These are phyloP conservation scores for Steatocranus sp. DNA, from an alignment of 2,797 vertebrate species.

Conservation along the genomic window DNA sequence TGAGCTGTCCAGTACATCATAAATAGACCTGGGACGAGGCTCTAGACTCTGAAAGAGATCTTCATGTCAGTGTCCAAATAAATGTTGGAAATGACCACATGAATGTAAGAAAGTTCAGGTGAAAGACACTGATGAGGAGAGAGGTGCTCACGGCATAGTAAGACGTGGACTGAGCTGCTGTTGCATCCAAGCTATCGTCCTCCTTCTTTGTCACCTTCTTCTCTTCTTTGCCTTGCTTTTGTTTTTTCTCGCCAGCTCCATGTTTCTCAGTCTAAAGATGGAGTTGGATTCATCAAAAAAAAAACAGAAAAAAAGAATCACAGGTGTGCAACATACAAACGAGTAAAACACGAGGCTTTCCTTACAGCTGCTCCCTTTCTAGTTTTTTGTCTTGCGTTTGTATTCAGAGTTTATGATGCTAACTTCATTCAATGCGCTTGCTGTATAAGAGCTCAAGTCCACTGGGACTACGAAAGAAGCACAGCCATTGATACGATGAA, in stretches of 20 bases:
- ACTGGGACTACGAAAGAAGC: neutral
- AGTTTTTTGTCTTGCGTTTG: neutral
- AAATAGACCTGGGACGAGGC: slow-evolving; percentile 62
- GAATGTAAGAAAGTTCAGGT: neutral
- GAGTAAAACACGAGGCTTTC: neutral
- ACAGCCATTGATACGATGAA: neutral
- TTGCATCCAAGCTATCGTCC: neutral
- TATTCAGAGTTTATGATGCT: neutral
- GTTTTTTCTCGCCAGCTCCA: neutral
- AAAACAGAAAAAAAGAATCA: rapidly evolving
- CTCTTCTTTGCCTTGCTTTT: slow-evolving; percentile 4
- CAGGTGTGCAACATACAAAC: neutral
- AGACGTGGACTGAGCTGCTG: slow-evolving; percentile 37
- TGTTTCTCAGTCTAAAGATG: neutral
- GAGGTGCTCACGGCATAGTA: slow-evolving; percentile 69
- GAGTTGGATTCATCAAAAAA: neutral
- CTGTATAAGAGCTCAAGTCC: neutral
- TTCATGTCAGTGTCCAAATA: neutral
- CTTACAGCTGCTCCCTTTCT: neutral
- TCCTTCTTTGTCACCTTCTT: neutral
- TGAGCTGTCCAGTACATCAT: slow-evolving; percentile 62
- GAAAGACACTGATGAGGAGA: neutral
- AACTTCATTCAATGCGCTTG: neutral
- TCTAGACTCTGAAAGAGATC: slow-evolving; percentile 61
- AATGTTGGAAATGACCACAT: neutral